Evolutionary conservation across 2,888 invertebrate species (phyloP).

Genomic region (Epirrhoe tristata): DNA sequence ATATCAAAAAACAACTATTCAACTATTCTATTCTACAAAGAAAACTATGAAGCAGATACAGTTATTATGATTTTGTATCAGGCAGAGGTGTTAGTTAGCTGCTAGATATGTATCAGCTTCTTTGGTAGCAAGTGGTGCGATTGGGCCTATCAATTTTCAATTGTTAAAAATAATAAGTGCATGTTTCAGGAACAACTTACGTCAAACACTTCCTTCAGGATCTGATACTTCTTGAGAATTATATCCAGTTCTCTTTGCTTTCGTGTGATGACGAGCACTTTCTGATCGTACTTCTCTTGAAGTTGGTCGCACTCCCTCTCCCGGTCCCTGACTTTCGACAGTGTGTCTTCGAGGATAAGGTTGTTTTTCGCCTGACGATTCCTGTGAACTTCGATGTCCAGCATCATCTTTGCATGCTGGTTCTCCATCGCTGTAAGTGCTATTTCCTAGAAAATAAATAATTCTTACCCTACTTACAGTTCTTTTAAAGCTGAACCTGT

Average conservation of each 20-base stretch:
- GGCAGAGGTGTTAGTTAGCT: no score
- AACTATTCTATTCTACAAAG: no score
- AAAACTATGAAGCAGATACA: no score
- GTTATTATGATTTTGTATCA: no score
- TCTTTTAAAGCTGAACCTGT: no score
- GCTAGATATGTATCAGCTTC: no score
- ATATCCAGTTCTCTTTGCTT: slow-evolving; percentile 77
- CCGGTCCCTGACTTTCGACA: slow-evolving; percentile 60
- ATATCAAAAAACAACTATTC: no score
- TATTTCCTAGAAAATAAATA: slow-evolving; percentile 75
- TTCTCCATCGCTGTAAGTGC: slow-evolving; percentile 83
- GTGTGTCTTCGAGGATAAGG: slow-evolving; percentile 61
- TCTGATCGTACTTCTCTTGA: slow-evolving; percentile 68
- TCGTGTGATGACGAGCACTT: slow-evolving; percentile 59
- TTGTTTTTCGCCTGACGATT: slow-evolving; percentile 71
- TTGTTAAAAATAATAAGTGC: no score
- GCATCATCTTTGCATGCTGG: slow-evolving; percentile 82
- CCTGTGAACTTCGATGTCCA: slow-evolving; percentile 85
- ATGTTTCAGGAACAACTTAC: slow-evolving; percentile 54
- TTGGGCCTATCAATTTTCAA: no score
- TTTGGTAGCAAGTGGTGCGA: no score
- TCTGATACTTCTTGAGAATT: slow-evolving; percentile 64
- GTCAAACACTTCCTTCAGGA: slow-evolving; percentile 74
- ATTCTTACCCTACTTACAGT: background rate
- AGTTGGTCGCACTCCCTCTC: slow-evolving; percentile 68